These are phyloP conservation scores for Salvelinus sp. DNA, from an alignment of 2,113 vertebrate species.

Conservation along the genomic window DNA sequence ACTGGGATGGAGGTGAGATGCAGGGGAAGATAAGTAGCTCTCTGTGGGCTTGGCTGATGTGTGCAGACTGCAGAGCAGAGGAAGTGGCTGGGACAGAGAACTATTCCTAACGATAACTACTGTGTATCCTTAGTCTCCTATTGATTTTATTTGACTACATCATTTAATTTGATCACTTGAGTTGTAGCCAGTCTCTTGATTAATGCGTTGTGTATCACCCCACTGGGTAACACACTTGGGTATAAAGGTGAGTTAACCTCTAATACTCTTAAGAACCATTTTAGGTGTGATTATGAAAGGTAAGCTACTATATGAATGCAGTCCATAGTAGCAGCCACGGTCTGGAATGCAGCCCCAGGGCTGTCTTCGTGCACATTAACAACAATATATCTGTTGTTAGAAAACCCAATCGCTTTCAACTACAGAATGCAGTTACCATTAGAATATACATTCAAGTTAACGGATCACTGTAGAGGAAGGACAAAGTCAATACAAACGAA, in stretches of 20 bases:
- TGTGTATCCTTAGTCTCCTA: no score
- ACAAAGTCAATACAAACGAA: no score
- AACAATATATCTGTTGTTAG: constrained; percentile 55
- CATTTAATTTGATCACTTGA: no score
- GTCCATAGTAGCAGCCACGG: not conserved
- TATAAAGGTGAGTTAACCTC: not conserved
- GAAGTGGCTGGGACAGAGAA: not conserved
- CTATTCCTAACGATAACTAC: not conserved
- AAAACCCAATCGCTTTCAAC: no score
- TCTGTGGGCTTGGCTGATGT: not conserved
- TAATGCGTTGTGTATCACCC: no score
- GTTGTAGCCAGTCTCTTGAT: no score
- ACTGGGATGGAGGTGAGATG: not conserved
- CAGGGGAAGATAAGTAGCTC: not conserved
- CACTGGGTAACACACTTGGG: not conserved
- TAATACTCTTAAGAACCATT: not conserved
- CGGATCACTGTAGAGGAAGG: no score
- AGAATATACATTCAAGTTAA: no score
- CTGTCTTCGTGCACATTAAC: constrained; percentile 55
- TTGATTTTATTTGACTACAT: no score
- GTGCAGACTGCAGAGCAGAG: not conserved
- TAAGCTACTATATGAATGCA: constrained; percentile 9
- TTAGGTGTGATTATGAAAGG: not conserved
- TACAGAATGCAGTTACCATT: no score
- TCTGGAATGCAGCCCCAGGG: constrained; percentile 27